Evolutionary conservation across 2,113 vertebrate species (phyloP), one percentile per base, ranked within the genome.

Genomic region (Conger conger): DNA sequence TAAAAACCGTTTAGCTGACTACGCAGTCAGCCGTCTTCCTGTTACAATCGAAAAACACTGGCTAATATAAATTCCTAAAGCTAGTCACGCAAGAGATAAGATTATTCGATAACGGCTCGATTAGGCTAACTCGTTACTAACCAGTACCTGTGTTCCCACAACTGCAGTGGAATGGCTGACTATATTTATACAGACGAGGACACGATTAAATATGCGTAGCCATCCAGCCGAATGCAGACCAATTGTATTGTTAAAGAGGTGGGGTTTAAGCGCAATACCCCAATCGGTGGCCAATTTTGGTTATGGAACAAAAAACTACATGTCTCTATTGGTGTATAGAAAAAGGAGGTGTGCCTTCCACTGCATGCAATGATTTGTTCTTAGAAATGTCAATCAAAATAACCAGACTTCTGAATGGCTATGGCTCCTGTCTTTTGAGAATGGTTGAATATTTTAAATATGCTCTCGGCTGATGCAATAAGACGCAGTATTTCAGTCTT

Each of bases 381-480:
- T 35, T 20, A 23, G 0, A 80, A 15, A 8, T 84, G 85, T 87
- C 89, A 85, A 0, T 92, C 88, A 2, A 68, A 54, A 0, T 0
- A 1, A 0, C 3, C 80, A 3, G 0, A 5, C 20, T 4, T 42
- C 0, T 87, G 57, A 93, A 93, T 94, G 86, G 92, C 36, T 9
- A 36, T 76, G 30, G 35, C 36, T 79, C 37, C 45, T 16, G 36
- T 33, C 37, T 35, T 45, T 68, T 84, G 23, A 20, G 8, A 17
- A 45, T 4, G 8, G 27, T 16, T 53, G n/a, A n/a, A 73, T 73
- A 73, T 73, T 73, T 63, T 68, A 3, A 35, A 15, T 1, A 5
- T 23, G 0, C 1, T 15, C 36, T 4, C 38, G 92, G 93, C 92
- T 96, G 95, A 96, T 93, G 95, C 94, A 96, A 96, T 82, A 40